phyloP scores from a whole-genome alignment of 2,113 vertebrate species.

The Tupaia tana region DNA sequence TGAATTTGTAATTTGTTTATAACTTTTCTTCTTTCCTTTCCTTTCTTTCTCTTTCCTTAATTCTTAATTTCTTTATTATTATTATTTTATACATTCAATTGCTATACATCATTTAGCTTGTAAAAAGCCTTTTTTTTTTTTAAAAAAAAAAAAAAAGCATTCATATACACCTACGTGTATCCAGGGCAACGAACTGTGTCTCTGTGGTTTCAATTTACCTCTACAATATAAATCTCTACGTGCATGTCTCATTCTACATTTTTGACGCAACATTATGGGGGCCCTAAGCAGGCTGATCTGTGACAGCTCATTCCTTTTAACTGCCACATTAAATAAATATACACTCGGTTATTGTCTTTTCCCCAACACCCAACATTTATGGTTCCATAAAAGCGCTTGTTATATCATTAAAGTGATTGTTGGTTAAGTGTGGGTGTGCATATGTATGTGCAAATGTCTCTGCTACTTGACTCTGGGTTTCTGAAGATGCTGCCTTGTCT shows the following conservation, averaged over 20 bases:
- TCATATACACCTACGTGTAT: background rate
- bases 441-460: background rate
- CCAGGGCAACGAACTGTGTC: background rate
- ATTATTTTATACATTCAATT: no score
- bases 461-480: background rate
- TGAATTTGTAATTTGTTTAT: background rate
- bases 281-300: background rate
- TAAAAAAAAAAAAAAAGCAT: background rate
- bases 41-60: background rate
- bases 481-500: background rate
- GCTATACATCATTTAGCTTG: no score
- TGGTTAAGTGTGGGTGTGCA: constrained; percentile 33
- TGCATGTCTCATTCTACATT: background rate
- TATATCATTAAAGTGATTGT: background rate
- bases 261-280: background rate
- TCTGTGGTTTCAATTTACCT: background rate
- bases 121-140: background rate
- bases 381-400: constrained; percentile 32
- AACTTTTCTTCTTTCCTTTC: background rate
- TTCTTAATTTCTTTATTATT: no score
- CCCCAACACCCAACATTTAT: constrained; percentile 32
- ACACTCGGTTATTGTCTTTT: background rate
- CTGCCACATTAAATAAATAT: background rate
- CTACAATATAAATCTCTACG: background rate
- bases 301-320: background rate